A percentile compares a stretch with the other conserved stretches of the same genome.
These are phyloP conservation scores for Trichosurus vulpecula DNA, from an alignment of 2,797 vertebrate genomes.

Conservation along the genomic window DNA sequence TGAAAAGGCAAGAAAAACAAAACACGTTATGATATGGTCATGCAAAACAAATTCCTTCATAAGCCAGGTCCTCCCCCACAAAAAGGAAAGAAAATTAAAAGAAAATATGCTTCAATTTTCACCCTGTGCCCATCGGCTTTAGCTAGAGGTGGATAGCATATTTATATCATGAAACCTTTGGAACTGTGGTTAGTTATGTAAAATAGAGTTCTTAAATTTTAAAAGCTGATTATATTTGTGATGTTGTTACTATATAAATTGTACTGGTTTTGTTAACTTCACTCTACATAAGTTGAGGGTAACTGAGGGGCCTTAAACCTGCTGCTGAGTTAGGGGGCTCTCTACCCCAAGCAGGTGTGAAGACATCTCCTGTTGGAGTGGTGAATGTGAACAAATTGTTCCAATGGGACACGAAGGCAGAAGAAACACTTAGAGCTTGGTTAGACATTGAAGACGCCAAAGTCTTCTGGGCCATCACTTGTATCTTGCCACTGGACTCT, in stretches of 20 bases:
- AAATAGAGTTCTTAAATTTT: background rate
- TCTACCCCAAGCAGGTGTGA: background rate
- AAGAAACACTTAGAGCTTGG: too few relatives aligned
- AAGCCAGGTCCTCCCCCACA: background rate
- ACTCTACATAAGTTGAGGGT: background rate
- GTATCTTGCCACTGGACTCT: too few relatives aligned
- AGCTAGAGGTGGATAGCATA: background rate
- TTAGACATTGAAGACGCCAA: too few relatives aligned
- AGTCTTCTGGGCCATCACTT: too few relatives aligned
- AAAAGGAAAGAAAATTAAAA: background rate
- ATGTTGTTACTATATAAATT: background rate
- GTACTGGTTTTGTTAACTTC: background rate
- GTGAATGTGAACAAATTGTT: background rate
- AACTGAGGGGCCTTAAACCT: background rate
- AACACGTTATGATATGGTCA: background rate
- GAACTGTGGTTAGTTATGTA: background rate
- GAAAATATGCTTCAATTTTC: background rate
- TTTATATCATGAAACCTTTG: background rate
- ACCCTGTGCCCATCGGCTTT: background rate
- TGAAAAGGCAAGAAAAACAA: background rate
- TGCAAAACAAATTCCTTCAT: background rate
- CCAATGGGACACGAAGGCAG: too few relatives aligned
- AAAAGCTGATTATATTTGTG: background rate
- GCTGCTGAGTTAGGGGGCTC: background rate
- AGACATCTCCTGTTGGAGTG: background rate